A percentile compares a stretch with the other conserved stretches of the same genome.
These are phyloP conservation scores for Engystomops pustulosus DNA, from an alignment of 2,113 vertebrate genomes.

Conservation along the genomic window DNA sequence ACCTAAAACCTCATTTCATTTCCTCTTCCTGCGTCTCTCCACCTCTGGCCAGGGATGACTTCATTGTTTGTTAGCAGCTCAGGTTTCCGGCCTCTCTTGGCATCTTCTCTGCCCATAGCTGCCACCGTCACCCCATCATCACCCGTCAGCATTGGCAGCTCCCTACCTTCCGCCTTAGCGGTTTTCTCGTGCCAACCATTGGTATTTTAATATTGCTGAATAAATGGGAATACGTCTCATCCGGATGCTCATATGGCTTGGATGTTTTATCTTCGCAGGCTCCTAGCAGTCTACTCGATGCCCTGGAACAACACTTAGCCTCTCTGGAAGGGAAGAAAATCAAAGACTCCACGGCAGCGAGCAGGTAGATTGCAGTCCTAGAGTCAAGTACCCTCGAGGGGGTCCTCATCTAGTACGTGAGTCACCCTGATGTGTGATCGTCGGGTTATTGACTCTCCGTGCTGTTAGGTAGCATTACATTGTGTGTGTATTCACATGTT, in stretches of 20 bases:
- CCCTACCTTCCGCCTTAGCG: background rate
- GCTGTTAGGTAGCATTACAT: too few species aligned
- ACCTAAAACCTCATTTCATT: too few species aligned
- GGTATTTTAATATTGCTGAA: background rate
- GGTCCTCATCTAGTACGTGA: background rate
- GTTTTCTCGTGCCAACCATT: background rate
- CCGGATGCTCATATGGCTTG: background rate
- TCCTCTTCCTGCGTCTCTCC: too few species aligned
- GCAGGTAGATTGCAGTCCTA: conserved; percentile 81
- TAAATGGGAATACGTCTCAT: background rate
- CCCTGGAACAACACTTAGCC: conserved; percentile 96
- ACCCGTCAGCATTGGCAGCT: background rate
- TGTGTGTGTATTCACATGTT: too few species aligned
- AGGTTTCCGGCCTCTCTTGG: background rate
- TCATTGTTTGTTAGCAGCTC: background rate
- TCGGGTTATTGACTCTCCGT: too few species aligned
- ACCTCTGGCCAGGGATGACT: too few species aligned
- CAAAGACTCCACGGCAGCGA: conserved; percentile 97
- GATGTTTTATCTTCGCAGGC: conserved; percentile 74
- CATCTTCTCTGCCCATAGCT: background rate
- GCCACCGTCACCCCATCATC: background rate
- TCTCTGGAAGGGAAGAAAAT: conserved; percentile 99
- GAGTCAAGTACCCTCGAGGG: background rate
- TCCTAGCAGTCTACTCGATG: conserved; percentile 97
- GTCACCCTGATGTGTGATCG: too few species aligned